phyloP scores from a whole-genome alignment of 2,797 vertebrate genomes.

The Chloroceryle amazona region DNA sequence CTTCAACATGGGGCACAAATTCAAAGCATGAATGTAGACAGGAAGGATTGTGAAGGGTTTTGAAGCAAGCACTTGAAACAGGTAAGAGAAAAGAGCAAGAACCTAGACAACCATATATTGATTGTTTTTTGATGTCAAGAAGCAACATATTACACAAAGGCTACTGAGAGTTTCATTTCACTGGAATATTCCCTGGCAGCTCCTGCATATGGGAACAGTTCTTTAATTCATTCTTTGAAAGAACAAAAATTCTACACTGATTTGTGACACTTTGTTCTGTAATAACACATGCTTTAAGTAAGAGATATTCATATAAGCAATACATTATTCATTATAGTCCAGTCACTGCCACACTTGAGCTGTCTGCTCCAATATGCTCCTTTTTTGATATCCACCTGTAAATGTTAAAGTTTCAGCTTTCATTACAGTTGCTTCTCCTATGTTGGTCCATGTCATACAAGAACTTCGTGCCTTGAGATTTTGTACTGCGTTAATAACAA shows the following conservation, averaged over 20 bases:
- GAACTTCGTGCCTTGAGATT: background rate
- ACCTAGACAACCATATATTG: background rate
- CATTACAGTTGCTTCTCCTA: background rate
- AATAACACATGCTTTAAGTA: background rate
- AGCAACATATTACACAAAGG: background rate
- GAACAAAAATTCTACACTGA: background rate
- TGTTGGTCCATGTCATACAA: background rate
- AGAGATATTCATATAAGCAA: background rate
- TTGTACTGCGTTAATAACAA: background rate
- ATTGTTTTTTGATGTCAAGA: too few relatives aligned
- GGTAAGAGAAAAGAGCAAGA: background rate
- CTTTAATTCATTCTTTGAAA: background rate
- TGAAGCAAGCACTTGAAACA: background rate
- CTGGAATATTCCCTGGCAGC: background rate
- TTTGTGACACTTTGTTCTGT: background rate
- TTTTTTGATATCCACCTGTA: background rate
- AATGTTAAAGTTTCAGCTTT: background rate
- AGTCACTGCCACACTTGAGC: background rate
- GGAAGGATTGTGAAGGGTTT: background rate
- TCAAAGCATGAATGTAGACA: background rate
- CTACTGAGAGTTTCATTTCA: background rate
- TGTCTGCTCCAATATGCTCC: background rate
- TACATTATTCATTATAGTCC: background rate
- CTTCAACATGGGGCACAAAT: background rate
- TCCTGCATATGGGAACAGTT: background rate